Base-by-base conservation (phyloP, 2,797 vertebrate species). In the Rhodeus uyekii region DNA sequence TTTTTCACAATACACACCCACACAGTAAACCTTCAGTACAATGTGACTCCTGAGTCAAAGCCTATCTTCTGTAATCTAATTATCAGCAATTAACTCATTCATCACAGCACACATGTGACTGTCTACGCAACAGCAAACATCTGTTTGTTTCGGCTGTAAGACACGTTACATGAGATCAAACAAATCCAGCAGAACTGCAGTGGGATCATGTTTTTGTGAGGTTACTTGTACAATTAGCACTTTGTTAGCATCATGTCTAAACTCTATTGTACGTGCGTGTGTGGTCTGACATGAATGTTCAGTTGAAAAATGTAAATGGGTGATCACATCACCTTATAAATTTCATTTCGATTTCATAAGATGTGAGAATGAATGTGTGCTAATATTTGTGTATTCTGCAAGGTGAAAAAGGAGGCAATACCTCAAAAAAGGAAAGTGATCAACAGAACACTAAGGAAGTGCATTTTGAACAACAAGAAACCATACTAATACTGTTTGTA, bases 21-120 rank as follows among this genome's bases (percentile, higher is more conserved):
- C 38, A 48, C 60, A 76, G 29, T 27, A 60, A 85, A 46, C n/a
- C 53, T 55, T 55, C 53, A 24, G n/a, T 5, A 24, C 10, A 55
- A 55, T 10, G n/a, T 55, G n/a, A 55, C 12, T 58, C 12, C 46
- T 32, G 42, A 72, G 32, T 63, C 27, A 58, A 80, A 75, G 29
- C 53, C 53, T 68, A 42, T 78, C 65, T 55, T 24, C 36, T 84
- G 55, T 34, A 77, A 76, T 69, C 78, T 34, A 87, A 83, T 81
- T 71, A 83, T 75, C 69, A 24, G 36, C 84, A 82, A 82, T 84
- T 76, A 84, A 80, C 63, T 72, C 64, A 76, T 72, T 86, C 58
- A 84, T 86, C 79, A 84, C 82, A 58, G 73, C 13, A 29, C 58
- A 48, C 48, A 29, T 65, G 78, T 84, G 73, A 71, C 65, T 60